Conservation (phyloP, 2,888 invertebrate species). For the Philaethria dido region DNA sequence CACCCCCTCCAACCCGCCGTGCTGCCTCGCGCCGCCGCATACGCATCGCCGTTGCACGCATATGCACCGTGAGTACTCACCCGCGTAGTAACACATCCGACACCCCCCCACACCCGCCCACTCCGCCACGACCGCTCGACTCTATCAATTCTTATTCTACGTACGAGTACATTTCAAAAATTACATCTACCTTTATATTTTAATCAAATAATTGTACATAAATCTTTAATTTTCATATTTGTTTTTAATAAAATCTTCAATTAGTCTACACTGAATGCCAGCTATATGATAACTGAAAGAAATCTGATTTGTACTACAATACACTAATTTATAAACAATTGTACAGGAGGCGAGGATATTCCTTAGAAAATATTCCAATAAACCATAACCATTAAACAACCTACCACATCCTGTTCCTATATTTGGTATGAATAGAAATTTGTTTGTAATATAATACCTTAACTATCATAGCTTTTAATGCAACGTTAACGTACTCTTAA, state of each 20-base stretch:
- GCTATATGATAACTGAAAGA: not conserved
- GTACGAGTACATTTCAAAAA: not conserved
- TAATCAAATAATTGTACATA: not conserved
- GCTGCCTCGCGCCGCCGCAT: conserved; percentile 88
- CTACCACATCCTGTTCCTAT: conserved; percentile 33
- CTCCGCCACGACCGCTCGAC: not conserved
- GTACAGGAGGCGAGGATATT: conserved; percentile 43
- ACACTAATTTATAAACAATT: conserved; percentile 14
- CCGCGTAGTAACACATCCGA: conserved; percentile 35
- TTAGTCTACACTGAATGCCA: not conserved
- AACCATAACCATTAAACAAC: conserved; percentile 28
- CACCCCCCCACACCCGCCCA: conserved; percentile 20
- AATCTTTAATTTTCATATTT: not conserved
- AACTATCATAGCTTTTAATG: conserved; percentile 19
- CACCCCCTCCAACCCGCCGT: conserved; percentile 76
- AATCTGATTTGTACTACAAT: not conserved
- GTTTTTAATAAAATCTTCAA: not conserved
- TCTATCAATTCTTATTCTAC: not conserved
- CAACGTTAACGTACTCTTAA: not conserved
- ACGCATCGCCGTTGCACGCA: conserved; percentile 92
- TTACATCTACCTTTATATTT: not conserved
- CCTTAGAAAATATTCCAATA: conserved; percentile 33
- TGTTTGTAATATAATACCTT: conserved; percentile 8
- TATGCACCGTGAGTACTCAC: conserved; percentile 93
- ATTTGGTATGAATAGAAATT: conserved; percentile 37